These are phyloP conservation scores for Myotis brandtii DNA, from an alignment of 2,113 vertebrate species.

Conservation along the genomic window DNA sequence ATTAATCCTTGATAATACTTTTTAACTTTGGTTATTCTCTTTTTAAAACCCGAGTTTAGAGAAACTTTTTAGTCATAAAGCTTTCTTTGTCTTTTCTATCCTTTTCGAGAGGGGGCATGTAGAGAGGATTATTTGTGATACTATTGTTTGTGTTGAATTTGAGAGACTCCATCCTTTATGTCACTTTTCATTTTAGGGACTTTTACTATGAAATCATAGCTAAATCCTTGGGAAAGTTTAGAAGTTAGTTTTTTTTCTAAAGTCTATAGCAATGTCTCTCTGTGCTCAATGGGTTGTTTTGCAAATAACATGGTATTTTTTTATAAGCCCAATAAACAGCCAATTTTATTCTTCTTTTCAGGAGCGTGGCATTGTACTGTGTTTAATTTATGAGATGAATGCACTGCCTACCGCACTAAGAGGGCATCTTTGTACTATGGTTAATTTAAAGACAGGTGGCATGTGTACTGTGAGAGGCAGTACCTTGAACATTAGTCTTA, in stretches of 20 bases:
- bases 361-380: not conserved
- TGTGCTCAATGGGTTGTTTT: not conserved
- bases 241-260: not conserved
- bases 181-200: not conserved
- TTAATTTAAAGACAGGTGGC: not conserved
- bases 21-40: not conserved
- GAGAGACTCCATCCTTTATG: not conserved
- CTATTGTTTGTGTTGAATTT: not conserved
- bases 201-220: not conserved
- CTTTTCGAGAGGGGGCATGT: not conserved
- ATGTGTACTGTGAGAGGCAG: not conserved
- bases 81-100: not conserved
- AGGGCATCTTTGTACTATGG: no score
- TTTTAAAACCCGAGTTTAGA: not conserved
- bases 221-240: not conserved
- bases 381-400: not conserved
- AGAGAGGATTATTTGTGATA: not conserved
- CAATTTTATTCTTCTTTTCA: not conserved
- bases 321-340: not conserved
- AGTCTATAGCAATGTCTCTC: not conserved
- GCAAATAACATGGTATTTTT: not conserved
- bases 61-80: not conserved
- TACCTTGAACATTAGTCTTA: not conserved
- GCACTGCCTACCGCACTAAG: no score
- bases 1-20: not conserved